These are phyloP conservation scores for Tetranychus cinnabarinus DNA, from an alignment of 1,140 invertebrate genomes.

Conservation along the genomic window DNA sequence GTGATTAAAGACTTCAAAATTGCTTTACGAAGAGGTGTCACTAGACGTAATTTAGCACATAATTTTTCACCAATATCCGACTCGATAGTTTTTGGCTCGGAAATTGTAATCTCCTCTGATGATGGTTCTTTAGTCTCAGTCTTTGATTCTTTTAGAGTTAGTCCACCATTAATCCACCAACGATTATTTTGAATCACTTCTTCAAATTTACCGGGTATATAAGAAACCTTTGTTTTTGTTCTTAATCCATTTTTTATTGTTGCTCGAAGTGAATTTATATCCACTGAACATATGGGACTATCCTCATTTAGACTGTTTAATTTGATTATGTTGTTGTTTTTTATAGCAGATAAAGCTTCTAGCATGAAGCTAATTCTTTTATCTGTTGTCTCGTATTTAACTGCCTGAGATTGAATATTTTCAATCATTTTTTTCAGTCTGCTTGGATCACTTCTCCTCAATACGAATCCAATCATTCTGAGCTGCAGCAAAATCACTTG, in stretches of 20 bases:
- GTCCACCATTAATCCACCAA: constrained; percentile 2
- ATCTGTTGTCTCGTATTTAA: neutral
- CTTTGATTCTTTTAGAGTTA: neutral
- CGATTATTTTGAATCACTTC: constrained; percentile 3
- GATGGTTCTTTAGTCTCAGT: neutral
- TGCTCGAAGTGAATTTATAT: neutral
- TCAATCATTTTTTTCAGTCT: constrained; percentile 7
- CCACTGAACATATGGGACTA: neutral
- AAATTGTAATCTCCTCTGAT: neutral
- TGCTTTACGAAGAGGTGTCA: constrained; percentile 4
- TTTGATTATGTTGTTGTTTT: constrained; percentile 9
- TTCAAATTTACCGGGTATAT: constrained; percentile 4
- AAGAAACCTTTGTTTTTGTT: neutral
- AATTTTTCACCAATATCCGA: constrained; percentile 2
- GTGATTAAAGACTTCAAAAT: constrained; percentile 3
- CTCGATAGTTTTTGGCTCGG: neutral
- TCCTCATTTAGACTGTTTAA: neutral
- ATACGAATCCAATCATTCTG: constrained; percentile 5
- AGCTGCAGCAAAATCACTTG: constrained; percentile 7
- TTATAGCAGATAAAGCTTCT: constrained; percentile 7
- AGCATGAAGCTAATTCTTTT: constrained; percentile 7
- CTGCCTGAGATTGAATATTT: neutral
- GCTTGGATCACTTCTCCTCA: constrained; percentile 6
- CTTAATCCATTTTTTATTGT: constrained; percentile 4
- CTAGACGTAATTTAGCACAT: constrained; percentile 3